Conservation (phyloP, 2,113 vertebrate genomes). For the Planiliza haematocheilus region DNA sequence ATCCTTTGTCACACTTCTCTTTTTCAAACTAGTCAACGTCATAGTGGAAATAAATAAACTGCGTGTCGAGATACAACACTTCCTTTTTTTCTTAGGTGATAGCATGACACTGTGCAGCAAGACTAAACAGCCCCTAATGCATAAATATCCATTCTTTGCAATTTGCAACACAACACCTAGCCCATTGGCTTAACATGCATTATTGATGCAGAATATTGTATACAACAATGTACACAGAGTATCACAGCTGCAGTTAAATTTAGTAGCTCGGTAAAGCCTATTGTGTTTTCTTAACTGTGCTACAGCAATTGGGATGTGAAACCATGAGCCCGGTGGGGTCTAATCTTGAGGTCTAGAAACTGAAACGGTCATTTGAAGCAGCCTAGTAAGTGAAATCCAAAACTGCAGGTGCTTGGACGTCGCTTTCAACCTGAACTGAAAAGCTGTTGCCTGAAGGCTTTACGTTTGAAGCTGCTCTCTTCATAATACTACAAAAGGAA, state of each 20-base stretch:
- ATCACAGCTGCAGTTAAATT: constrained; percentile 30
- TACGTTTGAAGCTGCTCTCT: not conserved
- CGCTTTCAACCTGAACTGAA: constrained; percentile 41
- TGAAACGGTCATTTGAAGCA: constrained; percentile 70
- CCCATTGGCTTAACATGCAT: constrained; percentile 40
- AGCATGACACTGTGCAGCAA: constrained; percentile 18
- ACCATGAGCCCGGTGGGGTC: constrained; percentile 31
- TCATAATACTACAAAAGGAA: not conserved
- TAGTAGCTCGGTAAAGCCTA: constrained; percentile 17
- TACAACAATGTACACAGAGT: constrained; percentile 19
- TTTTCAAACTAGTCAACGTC: constrained; percentile 23
- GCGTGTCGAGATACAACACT: constrained; percentile 6
- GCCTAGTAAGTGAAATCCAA: constrained; percentile 71
- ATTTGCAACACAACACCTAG: constrained; percentile 39
- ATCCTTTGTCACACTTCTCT: constrained; percentile 40
- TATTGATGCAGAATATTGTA: constrained; percentile 49
- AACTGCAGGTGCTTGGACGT: constrained; percentile 32
- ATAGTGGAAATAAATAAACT: not conserved
- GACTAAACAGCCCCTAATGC: constrained; percentile 1
- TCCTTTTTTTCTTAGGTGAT: constrained; percentile 21
- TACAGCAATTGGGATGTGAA: constrained; percentile 63
- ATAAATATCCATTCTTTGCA: constrained; percentile 36
- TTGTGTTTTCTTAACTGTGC: constrained; percentile 19
- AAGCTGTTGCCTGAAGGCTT: constrained; percentile 1
- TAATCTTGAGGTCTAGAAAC: constrained; percentile 47